Base-by-base conservation (phyloP, 2,797 vertebrate species). In the Molossus alvarezi region DNA sequence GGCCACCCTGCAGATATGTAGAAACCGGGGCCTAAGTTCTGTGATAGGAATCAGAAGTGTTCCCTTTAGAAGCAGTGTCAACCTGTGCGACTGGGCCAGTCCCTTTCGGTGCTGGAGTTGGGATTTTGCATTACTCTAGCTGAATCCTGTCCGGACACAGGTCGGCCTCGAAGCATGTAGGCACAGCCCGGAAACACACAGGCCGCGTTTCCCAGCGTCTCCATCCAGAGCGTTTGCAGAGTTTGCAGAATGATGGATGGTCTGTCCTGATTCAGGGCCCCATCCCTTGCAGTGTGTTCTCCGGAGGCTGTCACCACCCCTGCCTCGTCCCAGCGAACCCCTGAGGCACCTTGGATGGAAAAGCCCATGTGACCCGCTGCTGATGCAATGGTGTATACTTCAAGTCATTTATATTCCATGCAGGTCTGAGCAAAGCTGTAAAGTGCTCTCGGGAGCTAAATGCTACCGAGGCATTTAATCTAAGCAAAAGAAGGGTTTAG, bases 381-480 rank as follows among this genome's bases (percentile, higher is more conserved):
- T 98, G 97, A 97, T 95, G 96, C 96, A 94, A 94, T 94, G 72
- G 97, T 96, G 91, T 97, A 88, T 98, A 97, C 98, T 98, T 98
- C 98, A 96, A 88, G 97, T 98, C 95, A 98, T 98, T 98, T 98
- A 97, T 98, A 98, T 98, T 98, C 98, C 90, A 0, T 58, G 96
- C 88, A 0, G 97, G 97, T 97, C 97, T 97, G 96, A 96, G 94
- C 93, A 94, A 67, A 97, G 98, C 98, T 97, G 97, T 98, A 96
- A 98, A 98, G 91, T 88, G 92, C 97, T 98, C 98, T 98, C 41
- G 21, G 98, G 98, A 98, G 98, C 97, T 95, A 92, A 5, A 10
- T 95, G 98, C 98, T 97, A 96, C 98, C 94, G 93, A 98, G 97
- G 97, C 97, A 1, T 98, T 98, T 98, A 98, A 98, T 98, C 97